phyloP scores from a whole-genome alignment of 1,140 invertebrate genomes.

The Oryzaephilus surinamensis region DNA sequence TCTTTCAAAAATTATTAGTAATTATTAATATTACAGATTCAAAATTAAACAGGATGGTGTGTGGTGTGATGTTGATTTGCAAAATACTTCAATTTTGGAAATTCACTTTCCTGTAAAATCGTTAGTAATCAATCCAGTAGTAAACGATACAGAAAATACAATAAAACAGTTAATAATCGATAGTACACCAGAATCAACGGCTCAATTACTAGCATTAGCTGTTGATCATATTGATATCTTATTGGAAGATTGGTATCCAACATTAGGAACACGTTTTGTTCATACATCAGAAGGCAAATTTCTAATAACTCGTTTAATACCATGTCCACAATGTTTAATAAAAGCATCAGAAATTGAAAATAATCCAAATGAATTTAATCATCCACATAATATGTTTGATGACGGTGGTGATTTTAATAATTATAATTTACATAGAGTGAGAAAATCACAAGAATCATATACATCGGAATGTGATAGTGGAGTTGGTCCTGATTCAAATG shows the following conservation, averaged over 20 bases:
- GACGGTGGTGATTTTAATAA: too few species aligned
- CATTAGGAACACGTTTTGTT: constrained; percentile 82
- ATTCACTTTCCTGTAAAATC: constrained; percentile 73
- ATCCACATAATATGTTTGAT: too few species aligned
- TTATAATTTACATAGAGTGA: constrained; percentile 28
- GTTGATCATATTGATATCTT: constrained; percentile 95
- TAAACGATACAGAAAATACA: constrained; percentile 42
- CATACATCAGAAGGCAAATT: constrained; percentile 95
- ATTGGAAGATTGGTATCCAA: constrained; percentile 97
- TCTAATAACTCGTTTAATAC: constrained; percentile 87
- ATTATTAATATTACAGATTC: constrained; percentile 42
- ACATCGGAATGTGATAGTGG: constrained; percentile 71
- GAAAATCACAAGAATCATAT: constrained; percentile 60
- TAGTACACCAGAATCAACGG: constrained; percentile 56
- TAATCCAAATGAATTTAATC: constrained; percentile 10
- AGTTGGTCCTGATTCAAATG: constrained; percentile 59
- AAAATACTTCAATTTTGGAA: constrained; percentile 75
- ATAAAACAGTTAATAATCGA: constrained; percentile 40
- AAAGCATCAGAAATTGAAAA: constrained; percentile 21
- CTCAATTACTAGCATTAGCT: constrained; percentile 80
- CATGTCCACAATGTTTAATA: constrained; percentile 76
- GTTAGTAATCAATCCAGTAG: constrained; percentile 55
- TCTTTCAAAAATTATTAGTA: too few species aligned
- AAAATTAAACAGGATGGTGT: constrained; percentile 67
- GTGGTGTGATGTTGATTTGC: constrained; percentile 77